Conservation (phyloP, 23 tunicate species). For the Trididemnum clinides region DNA sequence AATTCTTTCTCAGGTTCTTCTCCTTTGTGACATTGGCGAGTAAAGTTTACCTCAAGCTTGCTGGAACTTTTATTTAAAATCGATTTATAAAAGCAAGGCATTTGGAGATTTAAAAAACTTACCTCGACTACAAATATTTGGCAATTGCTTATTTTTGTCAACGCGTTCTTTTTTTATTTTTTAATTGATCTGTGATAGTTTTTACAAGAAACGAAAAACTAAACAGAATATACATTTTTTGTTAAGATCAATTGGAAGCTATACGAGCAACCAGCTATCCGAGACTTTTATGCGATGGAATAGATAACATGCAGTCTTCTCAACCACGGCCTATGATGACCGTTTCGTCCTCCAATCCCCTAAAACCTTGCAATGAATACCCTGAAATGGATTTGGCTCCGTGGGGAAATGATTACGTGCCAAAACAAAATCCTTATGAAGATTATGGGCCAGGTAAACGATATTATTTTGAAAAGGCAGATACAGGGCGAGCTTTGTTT, state of each 20-base stretch:
- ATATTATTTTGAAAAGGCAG: no score
- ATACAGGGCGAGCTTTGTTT: no score
- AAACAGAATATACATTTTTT: not conserved
- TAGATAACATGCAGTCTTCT: constrained; percentile 48
- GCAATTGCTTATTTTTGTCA: not conserved
- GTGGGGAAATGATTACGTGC: constrained; percentile 51
- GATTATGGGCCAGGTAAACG: not conserved
- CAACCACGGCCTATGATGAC: constrained; percentile 72
- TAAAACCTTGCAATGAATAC: constrained; percentile 47
- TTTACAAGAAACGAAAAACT: not conserved
- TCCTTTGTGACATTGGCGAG: no score
- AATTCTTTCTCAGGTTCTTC: no score
- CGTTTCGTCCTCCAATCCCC: constrained; percentile 24
- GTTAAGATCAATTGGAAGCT: constrained; percentile 69
- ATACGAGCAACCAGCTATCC: constrained; percentile 50
- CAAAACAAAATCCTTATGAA: not conserved
- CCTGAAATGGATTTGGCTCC: constrained; percentile 50
- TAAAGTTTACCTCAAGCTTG: no score
- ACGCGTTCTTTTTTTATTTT: not conserved
- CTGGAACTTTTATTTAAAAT: no score
- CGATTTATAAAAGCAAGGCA: no score
- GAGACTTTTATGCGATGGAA: constrained; percentile 58
- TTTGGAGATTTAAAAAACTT: no score
- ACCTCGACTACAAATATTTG: no score
- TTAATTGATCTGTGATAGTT: not conserved